Evolutionary conservation across 2,113 vertebrate genomes (phyloP).

Genomic region (Glareola pratincola): DNA sequence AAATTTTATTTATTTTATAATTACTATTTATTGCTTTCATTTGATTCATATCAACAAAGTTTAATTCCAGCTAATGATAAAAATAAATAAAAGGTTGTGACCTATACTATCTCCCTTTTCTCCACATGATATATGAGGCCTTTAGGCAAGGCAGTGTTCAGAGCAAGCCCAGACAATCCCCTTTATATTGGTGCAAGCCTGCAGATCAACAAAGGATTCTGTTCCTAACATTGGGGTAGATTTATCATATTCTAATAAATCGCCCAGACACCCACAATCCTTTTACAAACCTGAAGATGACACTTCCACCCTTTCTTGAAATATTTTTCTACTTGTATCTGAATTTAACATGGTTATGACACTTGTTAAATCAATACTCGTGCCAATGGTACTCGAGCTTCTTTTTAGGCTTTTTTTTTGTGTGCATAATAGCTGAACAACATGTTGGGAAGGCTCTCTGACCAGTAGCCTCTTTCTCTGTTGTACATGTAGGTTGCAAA

Average conservation of each 20-base stretch:
- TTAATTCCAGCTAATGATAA: not conserved
- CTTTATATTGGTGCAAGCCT: not conserved
- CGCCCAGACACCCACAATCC: not conserved
- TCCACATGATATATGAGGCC: not conserved
- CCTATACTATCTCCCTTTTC: not conserved
- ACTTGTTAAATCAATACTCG: not conserved
- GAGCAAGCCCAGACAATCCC: not conserved
- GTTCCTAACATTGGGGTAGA: not conserved
- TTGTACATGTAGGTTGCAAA: not conserved
- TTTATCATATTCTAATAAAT: not conserved
- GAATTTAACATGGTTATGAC: not conserved
- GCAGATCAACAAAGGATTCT: not conserved
- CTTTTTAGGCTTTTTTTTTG: not conserved
- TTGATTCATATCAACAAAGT: rapidly evolving
- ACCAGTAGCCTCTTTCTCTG: not conserved
- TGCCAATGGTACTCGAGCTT: rapidly evolving
- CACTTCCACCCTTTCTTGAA: not conserved
- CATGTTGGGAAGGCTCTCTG: not conserved
- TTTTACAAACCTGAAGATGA: not conserved
- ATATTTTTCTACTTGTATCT: not conserved
- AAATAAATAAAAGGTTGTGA: not conserved
- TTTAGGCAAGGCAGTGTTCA: not conserved
- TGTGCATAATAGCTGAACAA: not conserved
- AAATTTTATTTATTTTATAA: not conserved
- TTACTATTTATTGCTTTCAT: not conserved